Base-by-base conservation (phyloP, 2,888 invertebrate species). In the Apeira syringaria region DNA sequence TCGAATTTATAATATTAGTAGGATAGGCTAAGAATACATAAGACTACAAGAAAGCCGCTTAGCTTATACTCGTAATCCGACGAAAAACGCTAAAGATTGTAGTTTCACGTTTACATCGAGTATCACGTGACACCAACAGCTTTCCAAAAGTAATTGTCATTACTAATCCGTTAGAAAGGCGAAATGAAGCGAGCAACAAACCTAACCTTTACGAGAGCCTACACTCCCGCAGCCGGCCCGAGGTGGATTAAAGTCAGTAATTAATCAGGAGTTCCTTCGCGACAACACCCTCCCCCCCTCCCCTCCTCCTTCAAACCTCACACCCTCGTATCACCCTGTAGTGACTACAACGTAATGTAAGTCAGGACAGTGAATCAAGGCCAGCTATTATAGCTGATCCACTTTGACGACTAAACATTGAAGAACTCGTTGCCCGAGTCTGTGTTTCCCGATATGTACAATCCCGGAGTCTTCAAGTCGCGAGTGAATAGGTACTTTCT, bases 221-320 rank as follows among this genome's bases (percentile, higher is more conserved):
- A 33, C 28, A 31, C 20, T 39, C 26, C 27, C 31, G 13, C 31
- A 41, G 30, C 32, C 29, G 9, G 22, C 25, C 53, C 40, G 51
- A 51, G 55, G 62, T 61, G 65, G 71, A 68, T 73, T 68, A 68
- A 49, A 66, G 50, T 45, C 51, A 50, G 72, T 71, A 75, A 79
- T 77, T 77, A 78, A 76, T 77, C 71, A 72, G 62, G 65, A 63
- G 65, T 63, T 65, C 59, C 64, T 65, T 64, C 59, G 61, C 64
- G 65, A 68, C 66, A 60, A 59, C 51, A 40, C 44, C 41, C 43
- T 39, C 35, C 36, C 33, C 11, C 30, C 36, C 13, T 2, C 15
- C 35, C 13, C 24, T 7, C 9, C 13, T 20, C 6, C 9, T 9
- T 9, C 22, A 38, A 4, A 5, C 29, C 15, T 26, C 12, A 20